These are phyloP conservation scores for Encarsia formosa DNA, from an alignment of 2,888 invertebrate species.

Conservation along the genomic window DNA sequence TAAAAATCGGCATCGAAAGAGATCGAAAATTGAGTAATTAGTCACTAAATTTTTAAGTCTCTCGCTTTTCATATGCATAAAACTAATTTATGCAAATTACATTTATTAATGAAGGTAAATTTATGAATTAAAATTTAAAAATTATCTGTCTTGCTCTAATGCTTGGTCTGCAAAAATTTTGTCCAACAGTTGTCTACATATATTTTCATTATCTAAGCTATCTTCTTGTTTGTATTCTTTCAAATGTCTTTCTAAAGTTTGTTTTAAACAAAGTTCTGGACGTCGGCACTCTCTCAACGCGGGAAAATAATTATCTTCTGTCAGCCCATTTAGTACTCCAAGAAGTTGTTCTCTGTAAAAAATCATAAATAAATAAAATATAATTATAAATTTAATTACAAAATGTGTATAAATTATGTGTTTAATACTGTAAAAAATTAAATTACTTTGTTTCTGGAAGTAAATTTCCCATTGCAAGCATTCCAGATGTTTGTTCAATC, in stretches of 20 bases:
- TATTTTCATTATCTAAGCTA: constrained; percentile 39
- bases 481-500: constrained; percentile 43
- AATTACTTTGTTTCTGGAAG: constrained; percentile 42
- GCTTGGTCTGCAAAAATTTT: constrained; percentile 42
- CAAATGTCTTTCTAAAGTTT: constrained; percentile 40
- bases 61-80: no score
- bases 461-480: constrained; percentile 37
- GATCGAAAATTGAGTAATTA: no score
- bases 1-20: no score
- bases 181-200: constrained; percentile 39
- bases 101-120: no score
- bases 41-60: no score
- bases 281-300: constrained; percentile 44
- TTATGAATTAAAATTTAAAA: not conserved
- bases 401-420: constrained; percentile 1
- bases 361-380: constrained; percentile 1
- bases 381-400: not conserved
- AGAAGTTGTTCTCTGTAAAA: constrained; percentile 42
- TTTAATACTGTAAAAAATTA: constrained; percentile 3
- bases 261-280: constrained; percentile 41
- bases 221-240: constrained; percentile 39
- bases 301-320: constrained; percentile 40
- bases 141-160: constrained; percentile 42
- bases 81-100: no score
- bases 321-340: constrained; percentile 40